phyloP scores from a whole-genome alignment of 2,113 vertebrate genomes.

The Edolisoma coerulescens region DNA sequence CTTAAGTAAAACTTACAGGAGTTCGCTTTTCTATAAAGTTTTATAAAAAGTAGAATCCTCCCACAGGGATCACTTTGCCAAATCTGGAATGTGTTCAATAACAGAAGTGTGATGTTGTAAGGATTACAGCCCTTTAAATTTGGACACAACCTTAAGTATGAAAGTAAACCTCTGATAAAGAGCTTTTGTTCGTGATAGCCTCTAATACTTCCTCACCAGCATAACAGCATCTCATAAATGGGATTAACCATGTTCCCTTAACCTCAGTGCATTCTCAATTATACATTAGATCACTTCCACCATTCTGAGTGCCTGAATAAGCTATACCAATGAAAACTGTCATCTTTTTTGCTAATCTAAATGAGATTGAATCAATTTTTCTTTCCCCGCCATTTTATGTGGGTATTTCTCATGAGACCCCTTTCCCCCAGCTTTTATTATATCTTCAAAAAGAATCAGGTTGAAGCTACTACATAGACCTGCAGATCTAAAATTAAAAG shows the following conservation, averaged over 20 bases:
- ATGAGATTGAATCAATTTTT: background rate
- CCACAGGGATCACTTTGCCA: background rate
- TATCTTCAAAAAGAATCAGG: background rate
- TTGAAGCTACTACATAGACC: background rate
- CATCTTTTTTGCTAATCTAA: background rate
- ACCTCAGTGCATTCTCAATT: background rate
- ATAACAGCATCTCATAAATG: background rate
- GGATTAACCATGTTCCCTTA: background rate
- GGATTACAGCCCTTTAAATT: background rate
- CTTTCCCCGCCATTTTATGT: background rate
- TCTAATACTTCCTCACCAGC: background rate
- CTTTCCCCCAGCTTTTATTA: background rate
- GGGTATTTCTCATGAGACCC: background rate
- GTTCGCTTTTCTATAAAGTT: background rate
- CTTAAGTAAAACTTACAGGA: background rate
- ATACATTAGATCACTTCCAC: background rate
- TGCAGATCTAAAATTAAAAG: background rate
- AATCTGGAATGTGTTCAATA: background rate
- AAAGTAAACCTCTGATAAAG: background rate
- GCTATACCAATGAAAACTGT: background rate
- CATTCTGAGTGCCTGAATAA: background rate
- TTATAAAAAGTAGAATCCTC: background rate
- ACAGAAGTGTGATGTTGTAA: background rate
- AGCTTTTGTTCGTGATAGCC: background rate
- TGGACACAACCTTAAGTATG: background rate